Percentiles rank a stretch among this genome's conserved stretches.
phyloP scores from a whole-genome alignment of 2,888 invertebrate genomes.

The Caenorhabditis panamensis region DNA sequence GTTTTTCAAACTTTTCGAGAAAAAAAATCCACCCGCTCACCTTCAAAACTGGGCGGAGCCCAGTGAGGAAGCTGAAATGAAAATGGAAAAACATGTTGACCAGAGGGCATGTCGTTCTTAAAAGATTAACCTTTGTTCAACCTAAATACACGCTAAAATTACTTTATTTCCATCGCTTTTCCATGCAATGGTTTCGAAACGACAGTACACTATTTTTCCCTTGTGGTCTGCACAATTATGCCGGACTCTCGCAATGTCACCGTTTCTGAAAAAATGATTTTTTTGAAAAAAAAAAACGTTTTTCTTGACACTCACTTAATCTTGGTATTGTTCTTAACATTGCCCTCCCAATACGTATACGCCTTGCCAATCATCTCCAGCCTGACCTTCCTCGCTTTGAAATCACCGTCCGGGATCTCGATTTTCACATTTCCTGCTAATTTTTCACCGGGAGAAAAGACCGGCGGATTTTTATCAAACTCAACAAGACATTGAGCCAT shows the following conservation, averaged over 20 bases:
- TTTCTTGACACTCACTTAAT: constrained; percentile 43
- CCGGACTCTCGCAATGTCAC: constrained; percentile 52
- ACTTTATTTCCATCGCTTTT: constrained; percentile 46
- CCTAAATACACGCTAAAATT: not conserved
- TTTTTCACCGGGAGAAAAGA: constrained; percentile 35
- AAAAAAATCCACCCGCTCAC: not conserved
- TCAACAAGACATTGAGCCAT: constrained; percentile 29
- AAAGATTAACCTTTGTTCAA: not conserved
- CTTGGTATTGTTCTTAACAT: constrained; percentile 50
- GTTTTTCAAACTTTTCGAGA: too few relatives aligned
- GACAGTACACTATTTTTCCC: constrained; percentile 51
- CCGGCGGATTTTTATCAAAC: constrained; percentile 26
- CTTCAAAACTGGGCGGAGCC: constrained; percentile 59
- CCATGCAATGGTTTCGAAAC: constrained; percentile 40
- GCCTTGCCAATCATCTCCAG: constrained; percentile 58
- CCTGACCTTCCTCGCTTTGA: constrained; percentile 47
- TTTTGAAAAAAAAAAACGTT: too few relatives aligned
- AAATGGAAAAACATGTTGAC: constrained; percentile 44
- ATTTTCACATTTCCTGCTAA: constrained; percentile 42
- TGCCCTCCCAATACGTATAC: constrained; percentile 59
- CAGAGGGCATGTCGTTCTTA: constrained; percentile 52
- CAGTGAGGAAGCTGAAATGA: constrained; percentile 49
- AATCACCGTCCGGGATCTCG: constrained; percentile 40
- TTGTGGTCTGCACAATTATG: constrained; percentile 60
- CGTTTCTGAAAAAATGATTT: constrained; percentile 23